Base-by-base conservation (phyloP, 2,113 vertebrate genomes). In the Chloropsis hardwickii region DNA sequence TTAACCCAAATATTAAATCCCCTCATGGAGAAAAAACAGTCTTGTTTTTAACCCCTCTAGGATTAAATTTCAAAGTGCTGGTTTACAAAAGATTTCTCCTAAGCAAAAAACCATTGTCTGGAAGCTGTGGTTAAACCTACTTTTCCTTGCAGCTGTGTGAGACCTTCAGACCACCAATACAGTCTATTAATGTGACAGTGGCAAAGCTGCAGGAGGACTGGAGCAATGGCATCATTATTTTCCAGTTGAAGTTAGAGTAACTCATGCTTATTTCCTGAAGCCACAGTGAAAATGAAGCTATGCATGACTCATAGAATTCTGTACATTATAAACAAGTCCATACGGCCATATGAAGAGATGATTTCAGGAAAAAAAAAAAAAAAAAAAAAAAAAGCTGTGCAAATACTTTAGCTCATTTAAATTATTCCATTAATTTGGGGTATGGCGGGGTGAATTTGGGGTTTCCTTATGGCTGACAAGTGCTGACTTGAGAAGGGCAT, bases 1-100 rank as follows among this genome's bases (percentile, higher is more conserved):
- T 53, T 91, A 92, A 92, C 77, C 62, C 71, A 80, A 94, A 95
- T 89, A 91, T 61, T 72, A 92, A 97, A 94, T 82, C 45, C 31
- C 23, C n/a, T 72, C 42, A 64, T 54, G 48, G 62, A 90, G 71
- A 56, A 90, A 73, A 28, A 92, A 42, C 39, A 67, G 53, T 4
- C 27, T 69, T 62, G 15, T 48, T 88, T 86, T 64, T 51, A 81
- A 60, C 13, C 56, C 17, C 25, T 3, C 2, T 9, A 67, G 25
- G 54, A 84, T 87, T 92, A 65, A 13, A 87, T 92, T 87, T 92
- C 91, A 69, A 76, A 89, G 65, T 2, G 1, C 27, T 53, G 19
- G 37, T 74, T 85, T 69, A 71, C 29, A 58, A 37, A 89, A 27
- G 92, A 44, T 69, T 87, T 81, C 50, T 86, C 58, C 70, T 77